Evolutionary conservation across 2,797 vertebrate genomes (phyloP), one percentile per base, ranked within the genome.

Genomic region (Agapornis canus): DNA sequence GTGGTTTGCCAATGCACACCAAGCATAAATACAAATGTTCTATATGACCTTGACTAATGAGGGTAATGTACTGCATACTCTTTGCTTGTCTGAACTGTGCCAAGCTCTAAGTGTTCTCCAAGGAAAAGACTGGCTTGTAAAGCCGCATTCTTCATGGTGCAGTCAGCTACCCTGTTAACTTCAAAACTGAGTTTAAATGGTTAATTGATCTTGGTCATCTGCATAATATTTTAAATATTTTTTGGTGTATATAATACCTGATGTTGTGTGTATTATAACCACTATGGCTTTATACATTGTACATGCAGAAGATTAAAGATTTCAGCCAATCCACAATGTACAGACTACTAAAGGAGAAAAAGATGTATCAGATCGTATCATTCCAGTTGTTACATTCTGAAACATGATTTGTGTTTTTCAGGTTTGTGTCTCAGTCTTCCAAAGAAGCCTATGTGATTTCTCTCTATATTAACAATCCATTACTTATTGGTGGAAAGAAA

Each of bases 391-490:
- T 22, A 20, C 16, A 16, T 64, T 71, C 71, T 78, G 66, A 69
- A 52, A 21, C 7, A 4, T 7, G 19, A 9, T 51, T 56, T 83
- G 8, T 93, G 26, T 72, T 73, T 66, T 92, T 22, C 86, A 99
- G 99, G 96, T 99, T 99, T 95, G 97, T 99, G 56, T 98, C 99
- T 17, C 99, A 99, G 75, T 96, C 98, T 32, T 97, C 97, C n/a
- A 99, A 99, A 92, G 99, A 99, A 92, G 99, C 99, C 7, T 99
- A 99, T 18, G 99, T 99, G 89, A 99, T 99, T 97, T 99, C 99
- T 9, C 97, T 99, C 27, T 99, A 99, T 89, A 99, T 99, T 75
- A 99, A 98, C 97, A 99, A 99, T 86, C 99, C 99, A 0, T 95
- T 99, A 59, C 98, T 99, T 32, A 99, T 99, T 10, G 99, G 99